These are phyloP conservation scores for Anas platyrhynchos DNA, from an alignment of 2,113 vertebrate genomes.

Conservation along the genomic window DNA sequence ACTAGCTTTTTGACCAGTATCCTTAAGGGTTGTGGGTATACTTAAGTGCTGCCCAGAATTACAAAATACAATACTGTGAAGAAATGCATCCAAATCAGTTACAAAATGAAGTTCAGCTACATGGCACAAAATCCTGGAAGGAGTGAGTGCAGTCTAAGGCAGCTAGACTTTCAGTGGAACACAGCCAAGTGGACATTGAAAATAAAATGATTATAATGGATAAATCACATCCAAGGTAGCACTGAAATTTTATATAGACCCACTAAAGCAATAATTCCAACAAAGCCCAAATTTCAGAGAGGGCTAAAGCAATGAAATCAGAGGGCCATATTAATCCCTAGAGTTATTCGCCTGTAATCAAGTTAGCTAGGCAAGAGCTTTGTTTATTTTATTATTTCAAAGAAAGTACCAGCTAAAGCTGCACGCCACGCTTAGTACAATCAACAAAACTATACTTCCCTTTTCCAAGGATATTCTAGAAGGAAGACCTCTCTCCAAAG, in stretches of 20 bases:
- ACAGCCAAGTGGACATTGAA: neutral
- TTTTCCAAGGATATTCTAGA: neutral
- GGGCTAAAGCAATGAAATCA: neutral
- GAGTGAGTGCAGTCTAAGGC: neutral
- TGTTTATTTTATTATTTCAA: neutral
- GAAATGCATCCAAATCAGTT: neutral
- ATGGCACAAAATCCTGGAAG: neutral
- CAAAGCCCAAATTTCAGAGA: neutral
- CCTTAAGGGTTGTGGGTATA: neutral
- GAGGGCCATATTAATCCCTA: neutral
- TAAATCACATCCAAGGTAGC: neutral
- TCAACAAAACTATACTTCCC: neutral
- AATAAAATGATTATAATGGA: conserved; percentile 8
- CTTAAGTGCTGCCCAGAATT: neutral
- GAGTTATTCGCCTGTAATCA: neutral
- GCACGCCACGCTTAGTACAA: neutral
- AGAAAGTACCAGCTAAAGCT: neutral
- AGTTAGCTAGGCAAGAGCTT: neutral
- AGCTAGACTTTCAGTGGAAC: neutral
- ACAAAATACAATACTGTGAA: neutral
- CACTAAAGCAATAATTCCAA: neutral
- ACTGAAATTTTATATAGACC: neutral
- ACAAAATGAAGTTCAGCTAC: neutral
- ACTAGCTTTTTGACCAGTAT: neutral
- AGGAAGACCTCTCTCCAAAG: neutral